Percentiles rank a stretch among this genome's conserved stretches.
phyloP scores from a whole-genome alignment of 2,113 vertebrate genomes.

The Apteryx mantelli region DNA sequence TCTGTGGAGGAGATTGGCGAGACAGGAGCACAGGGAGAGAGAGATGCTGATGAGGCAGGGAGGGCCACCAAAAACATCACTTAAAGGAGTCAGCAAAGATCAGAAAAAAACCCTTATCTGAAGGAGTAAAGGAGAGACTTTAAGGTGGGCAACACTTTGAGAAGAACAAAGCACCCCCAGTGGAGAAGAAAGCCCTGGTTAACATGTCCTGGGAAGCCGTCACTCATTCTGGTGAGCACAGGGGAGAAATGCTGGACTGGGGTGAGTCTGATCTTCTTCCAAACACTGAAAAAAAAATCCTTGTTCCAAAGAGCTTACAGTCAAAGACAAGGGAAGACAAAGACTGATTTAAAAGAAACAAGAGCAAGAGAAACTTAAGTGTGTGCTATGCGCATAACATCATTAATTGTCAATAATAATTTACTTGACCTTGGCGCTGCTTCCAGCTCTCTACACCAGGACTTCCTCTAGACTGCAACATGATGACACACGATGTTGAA shows the following conservation, averaged over 20 bases:
- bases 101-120: background rate
- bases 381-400: background rate
- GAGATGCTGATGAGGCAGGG: too few relatives aligned
- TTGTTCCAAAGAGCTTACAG: background rate
- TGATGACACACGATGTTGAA: background rate
- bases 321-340: background rate
- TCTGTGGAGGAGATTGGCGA: too few relatives aligned
- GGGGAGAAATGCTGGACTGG: background rate
- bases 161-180: background rate
- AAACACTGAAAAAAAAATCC: background rate
- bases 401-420: background rate
- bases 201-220: background rate
- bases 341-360: background rate
- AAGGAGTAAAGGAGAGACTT: background rate
- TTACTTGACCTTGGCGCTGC: conserved; percentile 32
- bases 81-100: too few relatives aligned
- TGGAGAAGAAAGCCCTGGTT: background rate
- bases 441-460: conserved; percentile 21
- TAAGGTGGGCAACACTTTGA: rapidly evolving
- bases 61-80: too few relatives aligned
- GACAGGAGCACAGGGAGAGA: too few relatives aligned
- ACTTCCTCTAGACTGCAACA: background rate
- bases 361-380: background rate
- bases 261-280: background rate
- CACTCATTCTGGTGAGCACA: background rate